These are phyloP conservation scores for Cheilosia pagana DNA, from an alignment of 2,888 invertebrate species.

Conservation along the genomic window DNA sequence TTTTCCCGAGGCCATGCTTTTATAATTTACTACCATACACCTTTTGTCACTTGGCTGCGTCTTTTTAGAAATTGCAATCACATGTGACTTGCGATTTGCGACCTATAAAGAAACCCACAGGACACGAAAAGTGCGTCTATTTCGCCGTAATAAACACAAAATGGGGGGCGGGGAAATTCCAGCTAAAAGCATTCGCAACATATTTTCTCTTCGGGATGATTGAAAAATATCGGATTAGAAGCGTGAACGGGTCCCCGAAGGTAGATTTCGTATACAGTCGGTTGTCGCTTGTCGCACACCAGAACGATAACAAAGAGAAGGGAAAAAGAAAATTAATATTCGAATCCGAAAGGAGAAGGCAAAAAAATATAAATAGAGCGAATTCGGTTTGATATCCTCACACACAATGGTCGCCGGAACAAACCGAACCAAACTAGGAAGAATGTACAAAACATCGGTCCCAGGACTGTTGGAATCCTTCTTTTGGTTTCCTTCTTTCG, in stretches of 20 bases:
- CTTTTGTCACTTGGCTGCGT: slow-evolving; percentile 29
- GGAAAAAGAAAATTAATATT: slow-evolving; percentile 64
- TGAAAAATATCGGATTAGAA: slow-evolving; percentile 72
- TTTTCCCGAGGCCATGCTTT: slow-evolving; percentile 11
- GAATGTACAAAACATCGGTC: slow-evolving; percentile 55
- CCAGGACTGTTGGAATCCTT: slow-evolving; percentile 30
- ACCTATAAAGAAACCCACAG: slow-evolving; percentile 36
- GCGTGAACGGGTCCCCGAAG: slow-evolving; percentile 48
- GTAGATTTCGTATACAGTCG: slow-evolving; percentile 24
- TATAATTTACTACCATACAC: slow-evolving; percentile 42
- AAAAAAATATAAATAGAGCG: slow-evolving; percentile 29
- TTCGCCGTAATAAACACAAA: slow-evolving; percentile 42
- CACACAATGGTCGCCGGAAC: slow-evolving; percentile 29
- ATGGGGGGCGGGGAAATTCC: neutral
- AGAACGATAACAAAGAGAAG: slow-evolving; percentile 49
- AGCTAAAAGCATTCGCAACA: slow-evolving; percentile 39
- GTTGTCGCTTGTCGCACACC: slow-evolving; percentile 31
- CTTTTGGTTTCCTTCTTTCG: slow-evolving; percentile 9
- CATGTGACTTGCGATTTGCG: slow-evolving; percentile 15
- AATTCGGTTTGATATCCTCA: slow-evolving; percentile 52
- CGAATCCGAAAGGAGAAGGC: slow-evolving; percentile 6
- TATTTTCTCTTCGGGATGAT: slow-evolving; percentile 45
- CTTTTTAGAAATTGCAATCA: slow-evolving; percentile 39
- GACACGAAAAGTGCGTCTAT: slow-evolving; percentile 34
- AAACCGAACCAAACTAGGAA: slow-evolving; percentile 24